Percentiles rank a stretch among this genome's conserved stretches.
These are phyloP conservation scores for Micromesistius poutassou DNA, from an alignment of 2,797 vertebrate species.

Conservation along the genomic window DNA sequence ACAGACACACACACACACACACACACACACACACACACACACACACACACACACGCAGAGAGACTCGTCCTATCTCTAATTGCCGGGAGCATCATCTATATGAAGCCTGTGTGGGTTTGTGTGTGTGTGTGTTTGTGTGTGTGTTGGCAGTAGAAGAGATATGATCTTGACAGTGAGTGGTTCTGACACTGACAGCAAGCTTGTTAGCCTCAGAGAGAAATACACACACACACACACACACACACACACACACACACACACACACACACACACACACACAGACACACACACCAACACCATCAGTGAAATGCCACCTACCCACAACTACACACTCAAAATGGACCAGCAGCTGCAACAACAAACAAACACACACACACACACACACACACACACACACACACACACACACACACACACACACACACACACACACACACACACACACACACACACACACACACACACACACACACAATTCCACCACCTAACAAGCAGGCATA, in stretches of 20 bases:
- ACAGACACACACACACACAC: constrained; percentile 6
- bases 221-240: constrained; percentile 1
- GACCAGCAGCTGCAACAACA: neutral
- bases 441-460: no score
- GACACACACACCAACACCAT: constrained; percentile 8
- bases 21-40: constrained; percentile 18
- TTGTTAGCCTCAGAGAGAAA: constrained; percentile 47
- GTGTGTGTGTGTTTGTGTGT: neutral
- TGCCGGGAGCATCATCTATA: constrained; percentile 48
- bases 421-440: neutral
- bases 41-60: constrained; percentile 10
- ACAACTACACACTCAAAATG: neutral
- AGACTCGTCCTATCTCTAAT: constrained; percentile 49
- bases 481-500: neutral
- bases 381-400: neutral
- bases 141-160: constrained; percentile 19
- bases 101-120: constrained; percentile 30
- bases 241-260: neutral
- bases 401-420: neutral
- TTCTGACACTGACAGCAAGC: constrained; percentile 31
- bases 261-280: constrained; percentile 3
- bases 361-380: no score
- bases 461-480: neutral
- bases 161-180: constrained; percentile 30
- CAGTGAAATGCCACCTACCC: neutral